Evolutionary conservation across 2,888 invertebrate species (phyloP), one percentile per base, ranked within the genome.

Genomic region (Drosophila rubida): DNA sequence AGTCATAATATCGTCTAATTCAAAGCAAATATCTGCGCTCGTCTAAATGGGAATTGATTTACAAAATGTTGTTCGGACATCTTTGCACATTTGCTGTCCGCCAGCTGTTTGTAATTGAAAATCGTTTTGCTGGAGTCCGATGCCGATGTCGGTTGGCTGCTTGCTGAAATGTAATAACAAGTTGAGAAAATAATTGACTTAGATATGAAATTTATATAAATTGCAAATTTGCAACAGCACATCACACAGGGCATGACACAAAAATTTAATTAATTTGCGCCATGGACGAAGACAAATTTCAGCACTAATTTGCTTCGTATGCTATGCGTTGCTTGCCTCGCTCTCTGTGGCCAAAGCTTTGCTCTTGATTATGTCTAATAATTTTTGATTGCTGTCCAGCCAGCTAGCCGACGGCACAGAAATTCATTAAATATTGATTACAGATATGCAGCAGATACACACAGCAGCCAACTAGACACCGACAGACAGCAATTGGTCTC

Each of bases 381-480:
- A 69, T 61, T 66, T 61, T 35, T 49, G 27, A 59, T 54, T 75
- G 66, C 48, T 61, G 50, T 49, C 46, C 45, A 50, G 49, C 48
- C 41, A 27, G 23, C 27, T 45, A 14, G 27, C 16, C 27, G 27
- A 6, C 7, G 19, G 27, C 5, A 41, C 13, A 49, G 48, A 75
- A 78, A 78, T 85, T 59, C 76, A 71, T 68, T 80, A 63, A 78
- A 75, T 69, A 80, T 78, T 78, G 69, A 85, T 80, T 70, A 67
- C 58, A 67, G 68, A 69, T 69, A 57, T 63, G 51, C 23, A 9
- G 11, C 11, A n/a, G n/a, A n/a, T n/a, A 42, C 11, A 46, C 30
- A 22, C 27, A 13, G 19, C 35, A n/a, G n/a, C n/a, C n/a, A n/a
- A n/a, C 19, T 8, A 22, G 9, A 32, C 5, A 42, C 16, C 14